A percentile compares a stretch with the other conserved stretches of the same genome.
phyloP scores from a whole-genome alignment of 2,888 invertebrate genomes.

The Eilema depressum region DNA sequence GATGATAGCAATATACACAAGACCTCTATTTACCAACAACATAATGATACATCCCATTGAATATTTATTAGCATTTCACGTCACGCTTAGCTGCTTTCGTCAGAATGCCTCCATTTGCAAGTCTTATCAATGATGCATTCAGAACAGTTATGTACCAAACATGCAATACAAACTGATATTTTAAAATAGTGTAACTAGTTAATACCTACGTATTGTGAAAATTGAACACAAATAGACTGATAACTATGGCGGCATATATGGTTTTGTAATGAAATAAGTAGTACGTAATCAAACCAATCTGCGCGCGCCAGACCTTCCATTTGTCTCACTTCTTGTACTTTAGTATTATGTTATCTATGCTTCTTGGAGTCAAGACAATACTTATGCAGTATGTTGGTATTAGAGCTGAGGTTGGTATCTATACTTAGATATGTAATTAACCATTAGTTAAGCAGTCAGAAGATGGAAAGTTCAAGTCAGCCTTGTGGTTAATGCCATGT shows the following conservation, averaged over 20 bases:
- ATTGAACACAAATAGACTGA: neutral
- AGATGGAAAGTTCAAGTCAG: neutral
- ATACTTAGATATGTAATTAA: neutral
- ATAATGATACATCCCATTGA: slow-evolving; percentile 26
- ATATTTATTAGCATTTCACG: slow-evolving; percentile 45
- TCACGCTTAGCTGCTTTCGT: slow-evolving; percentile 40
- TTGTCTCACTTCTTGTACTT: no score
- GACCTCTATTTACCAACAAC: slow-evolving; percentile 1
- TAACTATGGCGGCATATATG: neutral
- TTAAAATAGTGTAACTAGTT: slow-evolving; percentile 18
- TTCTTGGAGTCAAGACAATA: no score
- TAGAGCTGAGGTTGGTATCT: no score
- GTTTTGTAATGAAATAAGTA: neutral
- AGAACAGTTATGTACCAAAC: slow-evolving; percentile 30
- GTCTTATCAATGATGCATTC: slow-evolving; percentile 43
- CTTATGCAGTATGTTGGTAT: no score
- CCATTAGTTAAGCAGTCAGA: slow-evolving; percentile 1
- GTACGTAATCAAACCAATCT: no score
- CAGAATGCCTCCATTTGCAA: slow-evolving; percentile 44
- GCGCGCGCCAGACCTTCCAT: no score
- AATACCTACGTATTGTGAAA: neutral
- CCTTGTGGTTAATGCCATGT: neutral
- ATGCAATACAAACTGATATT: slow-evolving; percentile 31
- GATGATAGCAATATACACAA: neutral
- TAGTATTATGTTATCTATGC: no score